Percentiles rank a stretch among this genome's conserved stretches.
These are phyloP conservation scores for Oreochromis mossambicus DNA, from an alignment of 2,797 vertebrate genomes.

Conservation along the genomic window DNA sequence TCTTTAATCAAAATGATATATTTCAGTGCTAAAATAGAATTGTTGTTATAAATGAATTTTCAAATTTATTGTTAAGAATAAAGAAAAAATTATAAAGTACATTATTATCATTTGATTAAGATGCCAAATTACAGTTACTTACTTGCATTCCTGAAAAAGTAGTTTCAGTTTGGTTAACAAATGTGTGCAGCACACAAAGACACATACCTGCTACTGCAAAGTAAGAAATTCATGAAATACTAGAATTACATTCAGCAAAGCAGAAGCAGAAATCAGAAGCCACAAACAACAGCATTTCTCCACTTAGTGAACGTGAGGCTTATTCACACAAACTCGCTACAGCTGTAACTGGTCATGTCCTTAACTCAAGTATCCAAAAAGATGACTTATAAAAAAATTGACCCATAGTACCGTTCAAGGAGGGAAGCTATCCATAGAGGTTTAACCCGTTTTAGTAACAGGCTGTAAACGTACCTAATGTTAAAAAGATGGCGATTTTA, in stretches of 20 bases:
- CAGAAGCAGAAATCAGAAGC: rapidly evolving
- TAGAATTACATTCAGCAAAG: background rate
- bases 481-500: background rate
- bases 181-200: background rate
- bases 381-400: background rate
- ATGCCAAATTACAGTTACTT: no score
- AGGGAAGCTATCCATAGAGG: background rate
- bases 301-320: background rate
- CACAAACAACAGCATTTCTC: background rate
- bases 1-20: no score
- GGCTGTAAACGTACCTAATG: background rate
- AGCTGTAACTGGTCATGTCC: background rate
- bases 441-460: background rate
- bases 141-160: background rate
- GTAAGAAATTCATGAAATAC: background rate
- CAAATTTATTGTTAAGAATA: no score
- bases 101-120: no score
- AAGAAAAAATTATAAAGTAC: no score
- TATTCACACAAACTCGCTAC: background rate
- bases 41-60: no score
- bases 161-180: background rate
- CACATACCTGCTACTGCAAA: background rate
- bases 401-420: background rate
- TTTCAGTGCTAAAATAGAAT: no score
- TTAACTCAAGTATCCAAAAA: background rate